Conservation (phyloP, 2,888 invertebrate species). For the Thumatha senex region DNA sequence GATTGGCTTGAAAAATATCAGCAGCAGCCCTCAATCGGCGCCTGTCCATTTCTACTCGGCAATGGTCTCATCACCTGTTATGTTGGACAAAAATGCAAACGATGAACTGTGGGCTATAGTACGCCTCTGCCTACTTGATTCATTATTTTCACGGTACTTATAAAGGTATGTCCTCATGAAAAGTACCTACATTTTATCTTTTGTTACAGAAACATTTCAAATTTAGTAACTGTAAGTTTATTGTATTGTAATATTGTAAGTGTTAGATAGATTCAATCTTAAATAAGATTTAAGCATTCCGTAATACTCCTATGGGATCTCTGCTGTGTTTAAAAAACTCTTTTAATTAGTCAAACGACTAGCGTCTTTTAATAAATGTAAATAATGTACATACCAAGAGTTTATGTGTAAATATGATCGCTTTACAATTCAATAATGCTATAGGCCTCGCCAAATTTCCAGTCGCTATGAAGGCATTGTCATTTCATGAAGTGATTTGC, state of each 20-base stretch:
- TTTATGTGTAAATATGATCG: conserved; percentile 69
- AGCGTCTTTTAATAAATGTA: conserved; percentile 58
- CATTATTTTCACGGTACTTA: too few species aligned
- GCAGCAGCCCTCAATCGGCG: too few species aligned
- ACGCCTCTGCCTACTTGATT: too few species aligned
- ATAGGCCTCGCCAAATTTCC: too few species aligned
- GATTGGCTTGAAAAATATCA: too few species aligned
- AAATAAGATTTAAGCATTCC: conserved; percentile 79
- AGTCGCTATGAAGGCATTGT: too few species aligned
- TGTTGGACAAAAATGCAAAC: too few species aligned
- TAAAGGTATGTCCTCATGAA: too few species aligned
- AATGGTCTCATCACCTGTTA: too few species aligned
- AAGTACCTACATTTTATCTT: conserved; percentile 20
- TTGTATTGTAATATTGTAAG: conserved; percentile 58
- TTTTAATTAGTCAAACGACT: conserved; percentile 72
- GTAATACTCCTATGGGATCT: conserved; percentile 79
- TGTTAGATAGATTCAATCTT: conserved; percentile 77
- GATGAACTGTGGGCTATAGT: too few species aligned
- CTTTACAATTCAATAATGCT: conserved; percentile 39
- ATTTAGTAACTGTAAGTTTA: conserved; percentile 56
- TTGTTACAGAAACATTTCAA: conserved; percentile 45
- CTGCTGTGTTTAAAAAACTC: conserved; percentile 78
- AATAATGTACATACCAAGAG: conserved; percentile 51
- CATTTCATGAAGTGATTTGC: too few species aligned
- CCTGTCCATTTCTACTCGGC: too few species aligned